Conservation (phyloP, 2,113 vertebrate genomes). For the Leptodactylus fuscus region DNA sequence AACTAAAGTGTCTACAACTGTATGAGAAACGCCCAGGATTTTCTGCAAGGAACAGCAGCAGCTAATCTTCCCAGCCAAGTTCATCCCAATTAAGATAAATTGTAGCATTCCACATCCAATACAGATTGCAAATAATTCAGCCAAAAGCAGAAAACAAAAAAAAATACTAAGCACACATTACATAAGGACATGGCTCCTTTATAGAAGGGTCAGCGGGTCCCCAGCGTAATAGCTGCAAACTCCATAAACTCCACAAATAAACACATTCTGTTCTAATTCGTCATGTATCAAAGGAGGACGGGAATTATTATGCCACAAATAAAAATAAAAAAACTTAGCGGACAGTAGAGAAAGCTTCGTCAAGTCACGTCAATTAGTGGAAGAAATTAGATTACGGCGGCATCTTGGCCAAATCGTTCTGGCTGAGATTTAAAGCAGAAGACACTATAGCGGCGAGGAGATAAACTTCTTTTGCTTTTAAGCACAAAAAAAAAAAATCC, state of each 20-base stretch:
- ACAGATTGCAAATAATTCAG: not conserved
- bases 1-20: not conserved
- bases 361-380: conserved; percentile 43
- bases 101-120: not conserved
- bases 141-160: not conserved
- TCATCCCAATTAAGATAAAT: conserved; percentile 4
- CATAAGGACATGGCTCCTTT: not conserved
- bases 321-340: conserved; percentile 17
- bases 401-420: conserved; percentile 33
- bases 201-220: conserved; percentile 17
- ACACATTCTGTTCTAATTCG: not conserved
- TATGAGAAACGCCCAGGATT: not conserved
- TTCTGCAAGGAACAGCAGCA: conserved; percentile 9
- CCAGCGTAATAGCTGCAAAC: not conserved
- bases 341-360: conserved; percentile 9
- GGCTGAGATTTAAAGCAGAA: conserved; percentile 63
- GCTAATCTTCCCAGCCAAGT: not conserved
- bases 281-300: not conserved
- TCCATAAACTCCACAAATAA: not conserved
- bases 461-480: conserved; percentile 76
- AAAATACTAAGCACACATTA: not conserved
- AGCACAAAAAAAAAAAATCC: conserved; percentile 67
- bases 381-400: conserved; percentile 30
- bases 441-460: conserved; percentile 65
- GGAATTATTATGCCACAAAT: conserved; percentile 27